Percentiles rank a stretch among this genome's conserved stretches.
Evolutionary conservation across 2,888 invertebrate genomes (phyloP).

Genomic region (Cataglyphis livida): DNA sequence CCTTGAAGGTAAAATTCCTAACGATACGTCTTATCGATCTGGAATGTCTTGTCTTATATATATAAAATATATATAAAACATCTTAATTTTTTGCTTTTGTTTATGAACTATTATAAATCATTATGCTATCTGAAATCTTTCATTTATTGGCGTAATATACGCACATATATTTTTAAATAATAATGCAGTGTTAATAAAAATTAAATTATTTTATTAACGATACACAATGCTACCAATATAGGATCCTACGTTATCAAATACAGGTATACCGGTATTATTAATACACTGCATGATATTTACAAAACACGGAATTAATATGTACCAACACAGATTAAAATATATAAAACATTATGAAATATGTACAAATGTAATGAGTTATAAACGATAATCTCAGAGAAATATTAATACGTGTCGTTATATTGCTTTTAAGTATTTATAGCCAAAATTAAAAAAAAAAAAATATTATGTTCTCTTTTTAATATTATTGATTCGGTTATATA

Average conservation of each 20-base stretch:
- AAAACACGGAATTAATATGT: not conserved
- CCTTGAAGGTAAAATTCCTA: conserved; percentile 29
- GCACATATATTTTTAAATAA: not conserved
- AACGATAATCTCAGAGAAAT: not conserved
- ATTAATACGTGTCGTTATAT: not conserved
- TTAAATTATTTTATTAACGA: not conserved
- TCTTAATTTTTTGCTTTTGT: not conserved
- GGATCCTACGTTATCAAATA: conserved; percentile 1
- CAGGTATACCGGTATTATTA: not conserved
- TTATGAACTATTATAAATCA: not conserved
- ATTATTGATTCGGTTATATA: not conserved
- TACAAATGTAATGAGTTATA: conserved; percentile 18
- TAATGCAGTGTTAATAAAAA: not conserved
- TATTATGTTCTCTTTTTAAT: not conserved
- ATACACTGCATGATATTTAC: not conserved
- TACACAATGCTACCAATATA: not conserved
- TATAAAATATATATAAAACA: not conserved
- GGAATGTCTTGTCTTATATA: not conserved
- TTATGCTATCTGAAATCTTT: not conserved
- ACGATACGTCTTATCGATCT: not conserved
- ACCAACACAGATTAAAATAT: not conserved
- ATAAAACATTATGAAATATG: conserved; percentile 24
- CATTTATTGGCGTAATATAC: not conserved
- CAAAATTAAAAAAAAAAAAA: not conserved
- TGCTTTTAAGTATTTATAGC: conserved; percentile 43